Conservation (phyloP, 1,140 invertebrate genomes). For the Goniozus legneri region DNA sequence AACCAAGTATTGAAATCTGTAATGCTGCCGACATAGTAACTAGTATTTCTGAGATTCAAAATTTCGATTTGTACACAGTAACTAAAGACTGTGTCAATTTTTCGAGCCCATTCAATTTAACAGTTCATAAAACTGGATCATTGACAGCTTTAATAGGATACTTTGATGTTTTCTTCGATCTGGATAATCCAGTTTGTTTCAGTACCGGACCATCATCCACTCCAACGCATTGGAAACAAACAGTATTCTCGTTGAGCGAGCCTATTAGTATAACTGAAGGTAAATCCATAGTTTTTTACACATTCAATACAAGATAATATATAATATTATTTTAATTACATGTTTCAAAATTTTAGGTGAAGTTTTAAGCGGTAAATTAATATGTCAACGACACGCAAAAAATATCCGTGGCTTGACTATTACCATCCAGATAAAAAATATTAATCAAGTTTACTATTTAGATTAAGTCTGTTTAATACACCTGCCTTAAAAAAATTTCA, state of each 20-base stretch:
- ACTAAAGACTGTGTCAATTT: conserved; percentile 79
- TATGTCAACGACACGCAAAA: conserved; percentile 60
- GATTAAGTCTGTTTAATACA: conserved; percentile 39
- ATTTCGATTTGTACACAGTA: conserved; percentile 81
- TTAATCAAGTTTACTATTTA: conserved; percentile 43
- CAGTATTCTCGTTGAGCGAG: conserved; percentile 84
- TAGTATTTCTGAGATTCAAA: conserved; percentile 61
- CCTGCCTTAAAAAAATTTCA: background rate
- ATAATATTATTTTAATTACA: conserved; percentile 9
- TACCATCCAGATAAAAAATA: conserved; percentile 50
- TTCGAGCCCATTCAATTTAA: conserved; percentile 71
- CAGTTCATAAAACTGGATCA: conserved; percentile 66
- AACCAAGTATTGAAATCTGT: conserved; percentile 86
- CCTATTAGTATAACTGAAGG: conserved; percentile 71
- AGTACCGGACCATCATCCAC: conserved; percentile 72
- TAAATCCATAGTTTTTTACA: conserved; percentile 29
- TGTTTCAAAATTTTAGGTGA: conserved; percentile 50
- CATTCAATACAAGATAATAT: background rate
- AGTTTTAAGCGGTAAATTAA: conserved; percentile 62
- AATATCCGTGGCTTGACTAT: conserved; percentile 60
- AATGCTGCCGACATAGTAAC: conserved; percentile 76
- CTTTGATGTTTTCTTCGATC: conserved; percentile 87
- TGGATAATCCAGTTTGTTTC: conserved; percentile 65
- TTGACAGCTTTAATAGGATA: conserved; percentile 89
- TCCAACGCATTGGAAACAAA: conserved; percentile 97